Conservation (phyloP, 2,888 invertebrate genomes). For the Ophion costatus region DNA sequence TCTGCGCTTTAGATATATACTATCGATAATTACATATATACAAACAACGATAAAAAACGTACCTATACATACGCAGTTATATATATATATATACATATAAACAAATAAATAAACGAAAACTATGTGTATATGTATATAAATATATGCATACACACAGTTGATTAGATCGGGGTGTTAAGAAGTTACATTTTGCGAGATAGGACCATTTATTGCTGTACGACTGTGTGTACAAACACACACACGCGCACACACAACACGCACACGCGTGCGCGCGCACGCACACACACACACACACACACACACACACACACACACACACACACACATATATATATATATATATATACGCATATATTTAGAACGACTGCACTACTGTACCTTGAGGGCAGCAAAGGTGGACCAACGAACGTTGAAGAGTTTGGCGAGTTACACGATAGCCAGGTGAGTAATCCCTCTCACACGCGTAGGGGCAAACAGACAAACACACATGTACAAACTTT, state of each 20-base stretch:
- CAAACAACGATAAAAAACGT: background rate
- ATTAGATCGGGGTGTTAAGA: slow-evolving; percentile 2
- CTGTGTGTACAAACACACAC: background rate
- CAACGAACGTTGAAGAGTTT: slow-evolving; percentile 36
- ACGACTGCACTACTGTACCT: slow-evolving; percentile 15
- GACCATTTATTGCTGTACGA: background rate
- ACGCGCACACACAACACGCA: background rate
- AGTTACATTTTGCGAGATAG: slow-evolving; percentile 9
- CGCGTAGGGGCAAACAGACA: background rate
- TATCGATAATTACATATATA: background rate
- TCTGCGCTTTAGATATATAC: background rate
- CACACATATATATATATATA: background rate
- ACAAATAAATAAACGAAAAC: no score
- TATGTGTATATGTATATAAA: no score
- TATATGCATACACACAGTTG: no score
- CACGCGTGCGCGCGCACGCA: no score
- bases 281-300: background rate
- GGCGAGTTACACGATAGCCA: slow-evolving; percentile 24
- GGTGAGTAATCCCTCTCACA: slow-evolving; percentile 44
- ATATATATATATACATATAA: no score
- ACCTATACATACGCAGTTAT: background rate
- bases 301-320: background rate
- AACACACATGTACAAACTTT: no score
- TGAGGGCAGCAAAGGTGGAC: slow-evolving; percentile 25
- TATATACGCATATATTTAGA: slow-evolving; percentile 1